A percentile compares a stretch with the other conserved stretches of the same genome.
These are phyloP conservation scores for Xestia xanthographa DNA, from an alignment of 2,888 invertebrate species.

Conservation along the genomic window DNA sequence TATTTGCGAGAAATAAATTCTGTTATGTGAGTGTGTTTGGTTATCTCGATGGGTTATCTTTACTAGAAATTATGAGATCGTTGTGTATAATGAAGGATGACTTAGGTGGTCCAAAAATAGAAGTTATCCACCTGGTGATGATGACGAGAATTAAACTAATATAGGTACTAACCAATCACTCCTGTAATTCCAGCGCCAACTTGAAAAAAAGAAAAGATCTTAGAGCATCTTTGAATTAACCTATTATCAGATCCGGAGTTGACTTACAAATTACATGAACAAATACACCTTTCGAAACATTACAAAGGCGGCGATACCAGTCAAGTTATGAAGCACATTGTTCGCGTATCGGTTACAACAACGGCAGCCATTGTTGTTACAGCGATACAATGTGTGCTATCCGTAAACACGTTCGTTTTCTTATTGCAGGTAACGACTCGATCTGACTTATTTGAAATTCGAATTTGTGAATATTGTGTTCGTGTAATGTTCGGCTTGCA, in stretches of 20 bases:
- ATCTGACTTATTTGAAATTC: slow-evolving; percentile 40
- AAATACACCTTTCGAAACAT: slow-evolving; percentile 40
- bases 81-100: neutral
- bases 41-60: neutral
- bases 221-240: neutral
- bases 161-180: neutral
- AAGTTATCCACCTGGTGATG: neutral
- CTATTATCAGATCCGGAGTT: neutral
- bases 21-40: slow-evolving; percentile 15
- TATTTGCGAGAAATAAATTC: slow-evolving; percentile 35
- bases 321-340: slow-evolving; percentile 57
- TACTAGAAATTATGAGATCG: neutral
- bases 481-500: neutral
- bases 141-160: neutral
- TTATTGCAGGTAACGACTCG: slow-evolving; percentile 42
- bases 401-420: slow-evolving; percentile 47
- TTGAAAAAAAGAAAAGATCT: neutral
- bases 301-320: slow-evolving; percentile 48
- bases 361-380: slow-evolving; percentile 52
- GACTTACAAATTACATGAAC: slow-evolving; percentile 27
- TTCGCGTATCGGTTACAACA: slow-evolving; percentile 59
- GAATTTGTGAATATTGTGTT: slow-evolving; percentile 30
- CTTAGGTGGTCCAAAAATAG: neutral
- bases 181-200: neutral
- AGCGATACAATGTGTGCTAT: slow-evolving; percentile 49